Percentiles rank a stretch among this genome's conserved stretches.
Evolutionary conservation across 2,797 vertebrate genomes (phyloP).

Genomic region (Sciurus carolinensis): DNA sequence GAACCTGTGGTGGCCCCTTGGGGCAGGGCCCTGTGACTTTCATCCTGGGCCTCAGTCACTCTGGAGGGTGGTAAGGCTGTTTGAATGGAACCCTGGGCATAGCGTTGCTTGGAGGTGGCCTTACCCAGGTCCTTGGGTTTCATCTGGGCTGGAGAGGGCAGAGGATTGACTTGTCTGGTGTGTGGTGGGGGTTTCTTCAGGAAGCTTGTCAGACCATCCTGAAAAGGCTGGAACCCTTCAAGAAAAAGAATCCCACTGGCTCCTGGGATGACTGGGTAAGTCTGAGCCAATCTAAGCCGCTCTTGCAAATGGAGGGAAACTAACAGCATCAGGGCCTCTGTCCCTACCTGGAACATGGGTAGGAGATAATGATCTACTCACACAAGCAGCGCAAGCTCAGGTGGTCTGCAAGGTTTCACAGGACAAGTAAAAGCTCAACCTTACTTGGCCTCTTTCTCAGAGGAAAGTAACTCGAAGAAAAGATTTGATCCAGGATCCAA

Average conservation of each 20-base stretch:
- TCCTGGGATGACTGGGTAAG: conserved; percentile 97
- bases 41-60: neutral
- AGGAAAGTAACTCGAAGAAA: neutral
- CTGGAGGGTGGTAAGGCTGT: neutral
- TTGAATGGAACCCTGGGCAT: neutral
- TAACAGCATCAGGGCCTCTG: neutral
- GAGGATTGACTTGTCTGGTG: neutral
- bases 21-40: neutral
- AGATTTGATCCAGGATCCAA: neutral
- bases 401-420: neutral
- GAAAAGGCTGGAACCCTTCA: conserved; percentile 93
- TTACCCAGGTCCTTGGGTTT: neutral
- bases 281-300: neutral
- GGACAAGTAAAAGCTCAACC: neutral
- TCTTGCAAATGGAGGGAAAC: neutral
- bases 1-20: no score
- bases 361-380: neutral
- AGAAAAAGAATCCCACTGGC: conserved; percentile 91
- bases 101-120: neutral
- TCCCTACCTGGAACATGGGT: rapidly evolving
- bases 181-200: conserved; percentile 82
- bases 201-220: conserved; percentile 93
- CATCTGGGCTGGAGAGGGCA: neutral
- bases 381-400: neutral
- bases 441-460: neutral